Evolutionary conservation across 2,888 invertebrate species (phyloP).

Genomic region (Hemaris fuciformis): DNA sequence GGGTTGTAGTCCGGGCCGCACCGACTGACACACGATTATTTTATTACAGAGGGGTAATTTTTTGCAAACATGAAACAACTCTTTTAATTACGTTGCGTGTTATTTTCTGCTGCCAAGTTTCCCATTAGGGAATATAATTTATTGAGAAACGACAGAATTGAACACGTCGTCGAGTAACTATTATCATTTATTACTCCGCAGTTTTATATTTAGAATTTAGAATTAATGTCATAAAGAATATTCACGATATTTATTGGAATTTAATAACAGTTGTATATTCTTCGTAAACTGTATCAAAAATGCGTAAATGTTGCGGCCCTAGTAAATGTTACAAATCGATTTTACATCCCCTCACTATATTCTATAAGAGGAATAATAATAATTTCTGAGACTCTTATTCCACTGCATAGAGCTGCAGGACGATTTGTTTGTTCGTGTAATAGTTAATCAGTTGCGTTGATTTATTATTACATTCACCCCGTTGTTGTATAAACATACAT

Average conservation of each 20-base stretch:
- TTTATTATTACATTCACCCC: background rate
- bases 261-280: background rate
- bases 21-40: conserved; percentile 38
- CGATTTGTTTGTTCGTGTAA: background rate
- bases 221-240: background rate
- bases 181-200: background rate
- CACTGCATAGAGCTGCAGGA: background rate
- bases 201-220: background rate
- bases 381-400: background rate
- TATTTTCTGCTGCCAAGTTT: background rate
- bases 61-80: conserved; percentile 24
- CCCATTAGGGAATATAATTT: background rate
- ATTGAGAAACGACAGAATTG: background rate
- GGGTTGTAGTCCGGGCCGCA: conserved; percentile 48
- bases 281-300: background rate
- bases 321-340: background rate
- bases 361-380: background rate
- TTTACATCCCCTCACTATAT: background rate
- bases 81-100: background rate
- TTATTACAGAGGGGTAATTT: conserved; percentile 60
- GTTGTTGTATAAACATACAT: background rate
- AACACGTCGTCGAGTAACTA: background rate
- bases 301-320: background rate
- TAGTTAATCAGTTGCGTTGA: background rate
- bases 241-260: background rate